These are phyloP conservation scores for Adelognathus sp. DNA, from an alignment of 2,888 invertebrate genomes.

Conservation along the genomic window DNA sequence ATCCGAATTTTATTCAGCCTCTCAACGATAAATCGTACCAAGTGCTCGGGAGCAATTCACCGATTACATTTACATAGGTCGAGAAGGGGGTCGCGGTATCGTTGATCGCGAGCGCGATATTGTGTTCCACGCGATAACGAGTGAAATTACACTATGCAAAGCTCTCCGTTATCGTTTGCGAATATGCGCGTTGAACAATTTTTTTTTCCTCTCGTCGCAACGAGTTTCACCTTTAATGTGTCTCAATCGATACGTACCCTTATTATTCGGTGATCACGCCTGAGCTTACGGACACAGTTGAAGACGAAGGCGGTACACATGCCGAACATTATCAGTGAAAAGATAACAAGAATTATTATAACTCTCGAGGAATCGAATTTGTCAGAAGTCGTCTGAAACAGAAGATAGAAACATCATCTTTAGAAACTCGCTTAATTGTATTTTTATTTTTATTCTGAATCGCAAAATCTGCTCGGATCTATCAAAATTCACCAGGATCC, in stretches of 20 bases:
- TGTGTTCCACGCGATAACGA: not conserved
- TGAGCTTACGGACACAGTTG: slow-evolving; percentile 92
- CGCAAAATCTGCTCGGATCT: too few species aligned
- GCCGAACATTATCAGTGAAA: slow-evolving; percentile 92
- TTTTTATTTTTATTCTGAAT: not conserved
- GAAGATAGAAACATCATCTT: not conserved
- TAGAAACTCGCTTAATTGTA: not conserved
- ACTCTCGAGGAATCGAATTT: slow-evolving; percentile 86
- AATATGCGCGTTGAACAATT: not conserved
- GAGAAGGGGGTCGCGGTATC: not conserved
- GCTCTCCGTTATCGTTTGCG: not conserved
- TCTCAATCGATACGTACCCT: slow-evolving; percentile 84
- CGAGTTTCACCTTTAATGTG: not conserved
- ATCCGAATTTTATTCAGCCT: not conserved
- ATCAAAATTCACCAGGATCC: too few species aligned
- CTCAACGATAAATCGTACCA: not conserved
- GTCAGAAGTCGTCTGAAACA: slow-evolving; percentile 69
- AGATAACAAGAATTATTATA: slow-evolving; percentile 93
- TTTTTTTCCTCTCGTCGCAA: not conserved
- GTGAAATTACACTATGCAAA: not conserved
- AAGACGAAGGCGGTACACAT: slow-evolving; percentile 95
- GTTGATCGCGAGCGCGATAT: not conserved
- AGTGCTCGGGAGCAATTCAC: not conserved
- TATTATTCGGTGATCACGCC: slow-evolving; percentile 93
- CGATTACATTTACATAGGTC: not conserved